Evolutionary conservation across 2,113 vertebrate species (phyloP).

Genomic region (Labrus mixtus): DNA sequence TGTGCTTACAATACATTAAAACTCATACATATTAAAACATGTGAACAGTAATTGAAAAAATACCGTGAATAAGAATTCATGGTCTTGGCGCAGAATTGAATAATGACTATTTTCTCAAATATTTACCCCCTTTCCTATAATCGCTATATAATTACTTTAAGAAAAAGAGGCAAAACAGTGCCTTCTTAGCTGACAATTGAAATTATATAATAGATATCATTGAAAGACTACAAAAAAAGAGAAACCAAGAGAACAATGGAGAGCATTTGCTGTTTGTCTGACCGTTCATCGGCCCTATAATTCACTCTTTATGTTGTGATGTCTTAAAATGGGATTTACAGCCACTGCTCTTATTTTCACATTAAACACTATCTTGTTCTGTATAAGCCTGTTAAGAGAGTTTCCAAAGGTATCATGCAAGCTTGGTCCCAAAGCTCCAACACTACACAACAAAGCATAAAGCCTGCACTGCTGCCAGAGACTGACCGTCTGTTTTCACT

Average conservation of each 20-base stretch:
- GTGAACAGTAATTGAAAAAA: background rate
- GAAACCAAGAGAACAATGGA: background rate
- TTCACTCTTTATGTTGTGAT: constrained; percentile 55
- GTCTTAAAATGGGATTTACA: constrained; percentile 68
- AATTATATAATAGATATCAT: background rate
- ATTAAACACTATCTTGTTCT: constrained; percentile 56
- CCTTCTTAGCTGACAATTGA: background rate
- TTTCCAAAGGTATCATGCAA: constrained; percentile 46
- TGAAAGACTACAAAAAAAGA: constrained; percentile 9
- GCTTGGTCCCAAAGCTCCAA: constrained; percentile 54
- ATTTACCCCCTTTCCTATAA: background rate
- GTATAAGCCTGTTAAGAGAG: constrained; percentile 67
- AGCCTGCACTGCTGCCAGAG: constrained; percentile 40
- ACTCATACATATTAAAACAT: background rate
- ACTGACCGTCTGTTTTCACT: constrained; percentile 63
- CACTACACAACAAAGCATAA: constrained; percentile 66
- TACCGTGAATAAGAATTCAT: background rate
- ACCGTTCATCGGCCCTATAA: constrained; percentile 58
- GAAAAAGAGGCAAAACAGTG: background rate
- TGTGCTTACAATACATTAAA: background rate
- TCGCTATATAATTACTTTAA: background rate
- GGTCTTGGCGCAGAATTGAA: background rate
- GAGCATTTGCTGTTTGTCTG: constrained; percentile 45
- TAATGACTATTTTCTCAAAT: background rate
- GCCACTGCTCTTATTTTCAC: constrained; percentile 58